Evolutionary conservation across 2,113 vertebrate genomes (phyloP).

Genomic region (Caretta caretta): DNA sequence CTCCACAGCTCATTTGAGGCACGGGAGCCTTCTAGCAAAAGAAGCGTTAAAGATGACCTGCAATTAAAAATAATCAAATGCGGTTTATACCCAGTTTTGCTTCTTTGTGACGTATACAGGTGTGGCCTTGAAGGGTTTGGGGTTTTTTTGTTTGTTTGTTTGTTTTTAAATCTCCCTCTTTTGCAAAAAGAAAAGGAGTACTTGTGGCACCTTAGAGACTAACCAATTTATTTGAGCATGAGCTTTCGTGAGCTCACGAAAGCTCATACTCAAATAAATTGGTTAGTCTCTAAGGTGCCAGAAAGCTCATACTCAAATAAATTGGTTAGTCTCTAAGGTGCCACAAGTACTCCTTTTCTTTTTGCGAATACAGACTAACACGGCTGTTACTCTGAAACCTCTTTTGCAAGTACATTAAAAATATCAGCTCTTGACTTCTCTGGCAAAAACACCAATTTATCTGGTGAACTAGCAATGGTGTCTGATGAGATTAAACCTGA

Average conservation of each 20-base stretch:
- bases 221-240: too few relatives aligned
- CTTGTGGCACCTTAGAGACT: too few relatives aligned
- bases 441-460: neutral
- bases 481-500: neutral
- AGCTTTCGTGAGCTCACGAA: too few relatives aligned
- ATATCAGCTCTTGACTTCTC: neutral
- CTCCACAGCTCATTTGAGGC: neutral
- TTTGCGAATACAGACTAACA: too few relatives aligned
- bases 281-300: too few relatives aligned
- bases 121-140: neutral
- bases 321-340: too few relatives aligned
- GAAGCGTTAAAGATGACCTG: neutral
- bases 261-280: too few relatives aligned
- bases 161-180: neutral
- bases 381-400: too few relatives aligned
- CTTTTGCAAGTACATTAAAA: neutral
- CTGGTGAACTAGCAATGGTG: neutral
- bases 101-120: neutral
- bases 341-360: too few relatives aligned
- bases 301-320: too few relatives aligned
- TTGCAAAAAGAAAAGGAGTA: too few relatives aligned
- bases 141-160: too few relatives aligned
- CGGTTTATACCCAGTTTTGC: neutral
- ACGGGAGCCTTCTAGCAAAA: rapidly evolving
- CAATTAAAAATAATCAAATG: neutral